These are phyloP conservation scores for Sinelater perroti DNA, from an alignment of 2,888 invertebrate genomes.

Conservation along the genomic window DNA sequence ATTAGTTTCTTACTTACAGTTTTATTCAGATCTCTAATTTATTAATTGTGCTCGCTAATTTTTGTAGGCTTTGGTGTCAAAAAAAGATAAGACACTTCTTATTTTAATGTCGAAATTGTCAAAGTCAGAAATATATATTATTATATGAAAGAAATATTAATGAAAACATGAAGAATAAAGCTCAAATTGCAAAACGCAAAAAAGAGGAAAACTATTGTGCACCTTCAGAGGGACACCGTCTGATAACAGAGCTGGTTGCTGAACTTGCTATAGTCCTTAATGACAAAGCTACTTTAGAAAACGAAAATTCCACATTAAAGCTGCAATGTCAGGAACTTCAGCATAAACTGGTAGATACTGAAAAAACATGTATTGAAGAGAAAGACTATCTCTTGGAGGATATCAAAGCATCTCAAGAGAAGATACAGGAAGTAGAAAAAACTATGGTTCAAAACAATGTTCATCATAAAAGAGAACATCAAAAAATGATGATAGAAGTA, in stretches of 20 bases:
- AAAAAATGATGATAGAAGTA: conserved; percentile 29
- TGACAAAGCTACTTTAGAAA: conserved; percentile 40
- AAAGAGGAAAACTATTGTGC: background rate
- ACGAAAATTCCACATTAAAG: conserved; percentile 31
- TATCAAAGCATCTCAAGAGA: conserved; percentile 24
- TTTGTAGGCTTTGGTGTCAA: too few species aligned
- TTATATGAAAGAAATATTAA: too few species aligned
- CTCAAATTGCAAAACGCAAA: too few species aligned
- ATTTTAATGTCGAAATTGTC: too few species aligned
- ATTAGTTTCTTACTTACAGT: too few species aligned
- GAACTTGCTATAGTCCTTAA: conserved; percentile 38
- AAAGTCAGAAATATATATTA: too few species aligned
- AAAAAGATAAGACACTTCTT: too few species aligned
- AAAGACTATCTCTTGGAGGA: conserved; percentile 18
- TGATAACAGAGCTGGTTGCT: conserved; percentile 38
- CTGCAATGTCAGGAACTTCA: conserved; percentile 19
- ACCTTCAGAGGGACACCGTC: conserved; percentile 18
- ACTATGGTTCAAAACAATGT: conserved; percentile 26
- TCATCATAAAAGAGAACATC: conserved; percentile 29
- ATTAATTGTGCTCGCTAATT: too few species aligned
- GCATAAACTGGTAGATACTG: conserved; percentile 5
- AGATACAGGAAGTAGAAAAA: conserved; percentile 26
- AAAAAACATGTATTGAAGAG: conserved; percentile 18
- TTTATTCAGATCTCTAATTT: too few species aligned
- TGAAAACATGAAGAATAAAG: too few species aligned